Evolutionary conservation across 2,113 vertebrate genomes (phyloP), one percentile per base, ranked within the genome.

Genomic region (Channa maculata): DNA sequence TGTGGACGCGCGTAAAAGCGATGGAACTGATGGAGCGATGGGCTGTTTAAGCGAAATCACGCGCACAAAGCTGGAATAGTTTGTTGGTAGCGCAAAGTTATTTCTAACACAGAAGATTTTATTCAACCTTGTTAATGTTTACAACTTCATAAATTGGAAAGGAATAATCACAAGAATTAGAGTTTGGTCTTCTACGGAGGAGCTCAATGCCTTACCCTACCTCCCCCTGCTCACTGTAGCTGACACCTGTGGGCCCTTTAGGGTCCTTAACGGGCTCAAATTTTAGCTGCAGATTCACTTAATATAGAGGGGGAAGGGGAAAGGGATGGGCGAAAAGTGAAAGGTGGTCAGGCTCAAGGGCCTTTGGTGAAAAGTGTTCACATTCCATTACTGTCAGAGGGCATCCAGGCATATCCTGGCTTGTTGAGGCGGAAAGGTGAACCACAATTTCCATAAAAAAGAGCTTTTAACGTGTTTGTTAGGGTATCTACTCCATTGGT

Each of bases 301-400:
- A 78, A 85, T 84, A 72, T 64, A 41, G 50, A 62, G 71, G 79
- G 38, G n/a, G 60, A 43, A 36, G 59, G 72, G 79, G 80, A 80
- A 84, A 54, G 75, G 82, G 73, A 24, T 64, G 70, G 73, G 72
- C 63, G 67, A 78, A 74, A 86, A 90, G 80, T 67, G 77, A 90
- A 88, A 93, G 86, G 89, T 92, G 90, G 86, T 83, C 80, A 81
- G 89, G 90, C 90, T 92, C 69, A 91, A 83, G 77, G 89, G 80
- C 82, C 72, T 87, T 85, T 82, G 68, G 86, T 87, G 74, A 88
- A 88, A 92, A 91, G 65, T 85, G 8, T 80, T 91, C 89, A 91
- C 93, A 94, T 95, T 95, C 93, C 92, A 72, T 82, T 86, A 74
- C 86, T 90, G 86, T 93, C 91, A 90, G 86, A 88, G 91, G 88